Evolutionary conservation across 2,113 vertebrate species (phyloP), one percentile per base, ranked within the genome.

Genomic region (Phodopus roborovskii): DNA sequence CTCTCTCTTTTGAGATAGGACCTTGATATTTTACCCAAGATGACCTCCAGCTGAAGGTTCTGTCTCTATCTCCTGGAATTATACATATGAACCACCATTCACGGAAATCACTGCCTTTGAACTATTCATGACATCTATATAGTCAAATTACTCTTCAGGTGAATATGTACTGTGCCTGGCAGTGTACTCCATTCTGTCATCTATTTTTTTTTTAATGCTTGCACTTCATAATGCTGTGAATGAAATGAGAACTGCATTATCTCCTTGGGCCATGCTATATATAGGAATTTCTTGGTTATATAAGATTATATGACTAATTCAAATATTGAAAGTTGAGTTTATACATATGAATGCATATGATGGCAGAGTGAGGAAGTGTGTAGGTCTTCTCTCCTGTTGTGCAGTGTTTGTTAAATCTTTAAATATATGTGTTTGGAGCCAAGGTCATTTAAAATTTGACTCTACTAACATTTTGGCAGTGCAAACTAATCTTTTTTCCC

Each of bases 381-480:
- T 88, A 77, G n/a, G 19, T 17, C 20, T 89, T 68, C 22, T 90
- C 53, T 90, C 79, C 89, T 36, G 16, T 75, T 87, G 78, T 48
- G 93, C n/a, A 79, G 3, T 93, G 88, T 92, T 92, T 93, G 71
- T 92, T 93, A 74, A 94, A 73, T 92, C 79, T 94, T 92, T 93
- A 95, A 74, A 87, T 86, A 50, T 42, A 68, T 81, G 28, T 50
- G 58, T 60, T 30, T 56, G 30, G 73, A 50, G 92, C 77, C 94
- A 94, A 88, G 77, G 56, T 77, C 68, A 86, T 66, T 68, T 78
- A 56, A 85, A 89, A 88, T 96, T 58, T 56, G 77, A 90, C 68
- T 96, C 45, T 62, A 26, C n/a, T 92, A 82, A 89, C 53, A 94
- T n/a, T 95, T 92, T 92, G 94, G 94, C 85, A 95, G 53, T 73